These are phyloP conservation scores for Periophthalmus modestus DNA, from an alignment of 2,113 vertebrate species.

Conservation along the genomic window DNA sequence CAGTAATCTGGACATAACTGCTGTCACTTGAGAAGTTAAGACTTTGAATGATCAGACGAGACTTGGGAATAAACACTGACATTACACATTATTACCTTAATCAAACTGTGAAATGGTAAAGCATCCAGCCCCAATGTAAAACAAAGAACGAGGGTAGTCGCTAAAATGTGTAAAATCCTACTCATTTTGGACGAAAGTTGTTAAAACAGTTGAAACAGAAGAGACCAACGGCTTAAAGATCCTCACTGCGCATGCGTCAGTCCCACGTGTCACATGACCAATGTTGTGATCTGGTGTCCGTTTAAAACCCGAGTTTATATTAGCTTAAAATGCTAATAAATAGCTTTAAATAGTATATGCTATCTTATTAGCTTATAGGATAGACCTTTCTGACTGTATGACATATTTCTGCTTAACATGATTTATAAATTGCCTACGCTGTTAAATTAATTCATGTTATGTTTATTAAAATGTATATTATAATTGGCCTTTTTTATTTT, in stretches of 20 bases:
- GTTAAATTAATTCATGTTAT: too few relatives aligned
- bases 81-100: conserved; percentile 38
- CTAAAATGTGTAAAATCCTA: rapidly evolving
- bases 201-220: too few relatives aligned
- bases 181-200: conserved; percentile 9
- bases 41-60: background rate
- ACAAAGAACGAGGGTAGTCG: background rate
- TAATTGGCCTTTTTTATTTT: too few relatives aligned
- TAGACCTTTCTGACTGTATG: too few relatives aligned
- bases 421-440: too few relatives aligned
- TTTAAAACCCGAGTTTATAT: conserved; percentile 12
- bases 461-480: too few relatives aligned
- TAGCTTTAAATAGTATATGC: too few relatives aligned
- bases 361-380: too few relatives aligned
- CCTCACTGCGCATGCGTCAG: conserved; percentile 12
- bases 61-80: background rate
- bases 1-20: background rate
- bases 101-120: background rate
- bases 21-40: background rate
- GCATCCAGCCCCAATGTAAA: background rate
- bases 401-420: too few relatives aligned
- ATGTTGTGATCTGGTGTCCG: conserved; percentile 12
- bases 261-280: conserved; percentile 7
- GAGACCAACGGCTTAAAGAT: rapidly evolving
- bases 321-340: too few relatives aligned